A percentile compares a stretch with the other conserved stretches of the same genome.
Conservation (phyloP, 2,797 vertebrate species). For the Falco naumanni region DNA sequence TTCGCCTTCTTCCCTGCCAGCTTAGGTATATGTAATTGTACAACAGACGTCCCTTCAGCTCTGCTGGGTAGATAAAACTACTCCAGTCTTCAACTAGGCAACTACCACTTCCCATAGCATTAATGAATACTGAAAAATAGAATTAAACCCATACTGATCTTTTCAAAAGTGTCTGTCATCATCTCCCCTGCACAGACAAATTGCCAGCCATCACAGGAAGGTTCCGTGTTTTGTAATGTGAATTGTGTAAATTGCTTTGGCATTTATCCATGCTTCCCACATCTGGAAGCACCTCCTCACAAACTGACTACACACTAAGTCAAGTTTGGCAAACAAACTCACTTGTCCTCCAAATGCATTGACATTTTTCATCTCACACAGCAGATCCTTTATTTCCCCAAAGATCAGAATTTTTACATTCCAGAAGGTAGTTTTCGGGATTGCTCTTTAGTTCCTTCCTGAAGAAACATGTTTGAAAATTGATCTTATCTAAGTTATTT, state of each 20-base stretch:
- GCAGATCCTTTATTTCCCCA: neutral
- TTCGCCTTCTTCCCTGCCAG: neutral
- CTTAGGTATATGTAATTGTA: neutral
- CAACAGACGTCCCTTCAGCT: neutral
- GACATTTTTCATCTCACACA: neutral
- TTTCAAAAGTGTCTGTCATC: neutral
- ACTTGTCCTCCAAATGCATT: neutral
- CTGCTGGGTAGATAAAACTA: neutral
- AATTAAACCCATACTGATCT: neutral
- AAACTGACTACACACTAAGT: neutral
- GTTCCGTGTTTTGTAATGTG: fast-evolving
- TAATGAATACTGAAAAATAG: neutral
- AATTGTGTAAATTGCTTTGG: neutral
- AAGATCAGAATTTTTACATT: slow-evolving; percentile 27
- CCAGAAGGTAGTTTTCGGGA: neutral
- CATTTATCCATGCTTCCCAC: neutral
- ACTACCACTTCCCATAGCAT: neutral
- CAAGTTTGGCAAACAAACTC: neutral
- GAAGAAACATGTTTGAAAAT: slow-evolving; percentile 34
- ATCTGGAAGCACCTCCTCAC: neutral
- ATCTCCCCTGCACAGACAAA: neutral
- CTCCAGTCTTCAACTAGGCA: neutral
- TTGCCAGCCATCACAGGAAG: neutral
- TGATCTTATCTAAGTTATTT: slow-evolving; percentile 50
- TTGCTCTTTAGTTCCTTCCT: neutral